These are phyloP conservation scores for Octodon degus DNA, from an alignment of 2,113 vertebrate species.

Conservation along the genomic window DNA sequence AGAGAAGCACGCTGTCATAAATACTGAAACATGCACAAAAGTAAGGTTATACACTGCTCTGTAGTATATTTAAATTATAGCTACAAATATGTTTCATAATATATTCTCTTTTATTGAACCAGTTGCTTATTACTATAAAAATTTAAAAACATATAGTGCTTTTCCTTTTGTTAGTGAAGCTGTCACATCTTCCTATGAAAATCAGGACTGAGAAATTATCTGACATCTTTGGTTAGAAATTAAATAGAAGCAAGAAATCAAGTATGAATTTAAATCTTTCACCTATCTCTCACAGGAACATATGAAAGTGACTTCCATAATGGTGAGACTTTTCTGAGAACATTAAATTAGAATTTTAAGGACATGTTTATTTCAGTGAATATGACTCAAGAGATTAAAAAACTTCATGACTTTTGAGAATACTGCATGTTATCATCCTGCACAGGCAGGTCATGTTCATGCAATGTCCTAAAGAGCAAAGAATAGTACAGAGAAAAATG, in stretches of 20 bases:
- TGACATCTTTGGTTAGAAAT: slow-evolving; percentile 59
- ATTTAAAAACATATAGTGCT: slow-evolving; percentile 31
- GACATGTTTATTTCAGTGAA: slow-evolving; percentile 61
- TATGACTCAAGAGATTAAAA: slow-evolving; percentile 46
- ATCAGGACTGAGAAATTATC: slow-evolving; percentile 60
- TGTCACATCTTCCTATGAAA: slow-evolving; percentile 52
- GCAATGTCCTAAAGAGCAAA: slow-evolving; percentile 57
- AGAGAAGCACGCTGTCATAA: not conserved
- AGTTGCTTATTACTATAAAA: slow-evolving; percentile 55
- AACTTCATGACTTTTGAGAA: slow-evolving; percentile 56
- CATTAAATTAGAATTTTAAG: slow-evolving; percentile 70
- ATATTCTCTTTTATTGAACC: slow-evolving; percentile 44
- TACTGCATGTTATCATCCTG: slow-evolving; percentile 18
- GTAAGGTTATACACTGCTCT: not conserved
- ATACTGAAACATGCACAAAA: not conserved
- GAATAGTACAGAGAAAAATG: not conserved
- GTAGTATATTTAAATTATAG: slow-evolving; percentile 36
- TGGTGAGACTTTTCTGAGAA: slow-evolving; percentile 58
- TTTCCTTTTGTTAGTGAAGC: slow-evolving; percentile 35
- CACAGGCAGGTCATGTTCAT: slow-evolving; percentile 32
- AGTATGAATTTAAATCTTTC: slow-evolving; percentile 67
- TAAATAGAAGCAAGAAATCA: slow-evolving; percentile 62
- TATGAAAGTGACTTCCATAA: slow-evolving; percentile 64
- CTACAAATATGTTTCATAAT: not conserved
- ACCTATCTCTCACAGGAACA: slow-evolving; percentile 48